Evolutionary conservation across 2,113 vertebrate species (phyloP), one percentile per base, ranked within the genome.

Genomic region (Eurystomus gularis): DNA sequence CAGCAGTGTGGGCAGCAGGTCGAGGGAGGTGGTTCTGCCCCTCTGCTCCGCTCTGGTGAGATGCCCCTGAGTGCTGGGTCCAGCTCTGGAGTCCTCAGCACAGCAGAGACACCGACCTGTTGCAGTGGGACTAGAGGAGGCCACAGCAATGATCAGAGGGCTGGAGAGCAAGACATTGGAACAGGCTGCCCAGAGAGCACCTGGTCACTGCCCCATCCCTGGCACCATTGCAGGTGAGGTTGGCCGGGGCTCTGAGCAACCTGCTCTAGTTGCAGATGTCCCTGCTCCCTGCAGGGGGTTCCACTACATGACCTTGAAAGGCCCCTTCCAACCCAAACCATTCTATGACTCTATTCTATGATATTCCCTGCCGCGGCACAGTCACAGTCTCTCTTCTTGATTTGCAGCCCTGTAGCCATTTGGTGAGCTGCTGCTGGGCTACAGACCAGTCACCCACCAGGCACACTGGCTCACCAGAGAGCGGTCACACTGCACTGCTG

Each of bases 381-480:
- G 37, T 6, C 24, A 11, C 24, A 9, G n/a, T 17, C 15, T 12
- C 7, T 23, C 11, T 6, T 19, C 60, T 16, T 13, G 25, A 7
- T n/a, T 5, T 25, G 35, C n/a, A 28, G 39, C 21, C 39, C 31
- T 39, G 2, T 0, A 8, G 19, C 28, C 5, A 11, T 15, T 10
- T 6, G 28, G 19, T 0, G 28, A 16, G 4, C 4, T 13, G 46
- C n/a, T 40, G 39, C 20, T 11, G 54, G n/a, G 21, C 8, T 12
- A 55, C 3, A 0, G 7, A 16, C 10, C 52, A 2, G 5, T 6
- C 35, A 31, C 20, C 26, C 3, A 11, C 2, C 8, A 12, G 23
- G 14, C 28, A 1, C 1, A 1, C 5, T 3, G 31, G 5, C 31
- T 29, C 11, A 2, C 0, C 2, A 4, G 19, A 49, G 7, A 40